These are phyloP conservation scores for Plectus sambesii DNA, from an alignment of 1,140 invertebrate species.

Conservation along the genomic window DNA sequence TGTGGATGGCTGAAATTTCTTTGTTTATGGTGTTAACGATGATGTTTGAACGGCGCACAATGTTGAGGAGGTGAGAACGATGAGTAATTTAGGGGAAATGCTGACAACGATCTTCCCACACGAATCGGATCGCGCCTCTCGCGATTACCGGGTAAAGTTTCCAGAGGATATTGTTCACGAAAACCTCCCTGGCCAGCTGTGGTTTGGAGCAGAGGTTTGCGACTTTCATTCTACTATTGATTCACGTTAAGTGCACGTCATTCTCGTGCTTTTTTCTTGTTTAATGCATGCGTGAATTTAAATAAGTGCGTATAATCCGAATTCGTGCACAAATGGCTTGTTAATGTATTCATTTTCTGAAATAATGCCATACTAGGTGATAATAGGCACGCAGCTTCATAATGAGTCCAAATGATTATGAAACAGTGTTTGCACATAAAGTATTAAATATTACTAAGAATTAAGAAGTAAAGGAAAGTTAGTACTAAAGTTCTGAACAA, in stretches of 20 bases:
- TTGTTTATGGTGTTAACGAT: constrained; percentile 2
- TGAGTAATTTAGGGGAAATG: constrained; percentile 85
- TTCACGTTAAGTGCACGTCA: constrained; percentile 29
- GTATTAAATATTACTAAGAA: no score
- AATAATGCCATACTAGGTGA: no score
- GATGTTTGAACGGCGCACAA: no score
- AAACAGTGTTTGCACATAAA: no score
- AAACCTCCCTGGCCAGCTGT: constrained; percentile 88
- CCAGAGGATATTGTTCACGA: constrained; percentile 96
- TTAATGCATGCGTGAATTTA: no score
- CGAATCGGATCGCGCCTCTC: constrained; percentile 64
- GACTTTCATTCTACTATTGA: no score
- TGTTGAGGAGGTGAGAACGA: constrained; percentile 81
- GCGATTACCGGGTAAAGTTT: constrained; percentile 95
- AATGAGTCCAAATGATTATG: no score
- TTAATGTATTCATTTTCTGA: no score
- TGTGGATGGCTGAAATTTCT: constrained; percentile 1
- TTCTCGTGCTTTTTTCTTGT: background rate
- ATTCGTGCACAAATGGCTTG: constrained; percentile 10
- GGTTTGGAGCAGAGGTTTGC: constrained; percentile 99
- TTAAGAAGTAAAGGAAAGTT: no score
- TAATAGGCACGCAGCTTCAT: no score
- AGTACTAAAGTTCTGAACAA: no score
- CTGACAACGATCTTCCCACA: constrained; percentile 54
- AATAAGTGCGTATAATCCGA: no score